Conservation (phyloP, 2,797 vertebrate genomes). For the Argya squamiceps region DNA sequence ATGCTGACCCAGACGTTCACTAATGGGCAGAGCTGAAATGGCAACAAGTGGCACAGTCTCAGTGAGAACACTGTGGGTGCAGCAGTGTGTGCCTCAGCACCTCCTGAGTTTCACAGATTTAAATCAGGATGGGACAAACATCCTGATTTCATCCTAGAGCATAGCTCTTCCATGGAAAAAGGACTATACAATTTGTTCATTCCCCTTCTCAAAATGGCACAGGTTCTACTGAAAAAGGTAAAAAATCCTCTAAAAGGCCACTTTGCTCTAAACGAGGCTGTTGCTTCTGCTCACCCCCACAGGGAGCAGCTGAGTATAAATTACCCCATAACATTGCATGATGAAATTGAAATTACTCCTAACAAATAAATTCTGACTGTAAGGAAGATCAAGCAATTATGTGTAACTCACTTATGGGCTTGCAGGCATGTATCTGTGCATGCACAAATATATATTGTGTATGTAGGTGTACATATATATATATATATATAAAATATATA, state of each 20-base stretch:
- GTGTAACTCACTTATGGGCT: background rate
- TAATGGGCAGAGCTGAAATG: slow-evolving; percentile 50
- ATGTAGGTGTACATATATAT: too few species aligned
- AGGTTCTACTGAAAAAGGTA: background rate
- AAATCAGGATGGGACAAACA: background rate
- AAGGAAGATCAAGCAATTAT: background rate
- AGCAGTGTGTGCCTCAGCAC: fast-evolving
- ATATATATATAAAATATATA: background rate
- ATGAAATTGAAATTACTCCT: background rate
- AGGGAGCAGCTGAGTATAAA: background rate
- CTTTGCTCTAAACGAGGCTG: background rate
- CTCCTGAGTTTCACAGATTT: background rate
- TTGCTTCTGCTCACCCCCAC: background rate
- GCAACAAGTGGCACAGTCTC: background rate
- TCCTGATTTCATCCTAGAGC: background rate
- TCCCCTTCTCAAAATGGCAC: background rate
- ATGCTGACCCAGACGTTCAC: slow-evolving; percentile 43
- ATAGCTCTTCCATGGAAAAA: background rate
- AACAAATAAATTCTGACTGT: background rate
- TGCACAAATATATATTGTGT: background rate
- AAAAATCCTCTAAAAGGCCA: background rate
- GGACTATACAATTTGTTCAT: background rate
- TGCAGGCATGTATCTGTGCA: background rate
- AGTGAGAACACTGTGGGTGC: background rate
- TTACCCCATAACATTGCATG: background rate